Conservation (phyloP, 2,888 invertebrate genomes). For the Mythimna impura region DNA sequence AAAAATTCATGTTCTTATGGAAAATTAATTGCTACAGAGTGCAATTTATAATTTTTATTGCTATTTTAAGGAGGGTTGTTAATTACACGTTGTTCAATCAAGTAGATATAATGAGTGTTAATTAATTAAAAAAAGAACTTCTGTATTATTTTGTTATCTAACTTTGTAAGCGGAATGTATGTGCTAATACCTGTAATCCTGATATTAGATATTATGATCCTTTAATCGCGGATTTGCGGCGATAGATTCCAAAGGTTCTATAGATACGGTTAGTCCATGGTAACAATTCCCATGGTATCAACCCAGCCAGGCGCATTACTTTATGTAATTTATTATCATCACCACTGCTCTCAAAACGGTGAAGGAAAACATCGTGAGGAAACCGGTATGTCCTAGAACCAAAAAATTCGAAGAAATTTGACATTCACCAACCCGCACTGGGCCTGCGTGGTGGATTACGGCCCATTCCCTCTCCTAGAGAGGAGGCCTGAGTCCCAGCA, state of each 20-base stretch:
- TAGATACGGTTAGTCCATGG: not conserved
- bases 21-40: slow-evolving; percentile 1
- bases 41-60: slow-evolving; percentile 12
- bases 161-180: slow-evolving; percentile 9
- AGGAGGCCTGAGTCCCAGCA: too few relatives aligned
- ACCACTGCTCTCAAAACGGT: too few relatives aligned
- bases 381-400: too few relatives aligned
- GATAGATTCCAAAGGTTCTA: slow-evolving; percentile 9
- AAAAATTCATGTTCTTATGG: not conserved
- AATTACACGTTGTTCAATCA: slow-evolving; percentile 19
- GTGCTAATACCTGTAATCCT: slow-evolving; percentile 23
- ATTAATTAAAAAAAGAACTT: not conserved
- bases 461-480: too few relatives aligned
- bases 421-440: too few relatives aligned
- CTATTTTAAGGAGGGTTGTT: not conserved
- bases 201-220: slow-evolving; percentile 22
- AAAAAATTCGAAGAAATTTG: too few relatives aligned
- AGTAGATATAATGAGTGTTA: not conserved
- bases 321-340: too few relatives aligned
- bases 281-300: not conserved
- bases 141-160: slow-evolving; percentile 23
- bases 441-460: too few relatives aligned
- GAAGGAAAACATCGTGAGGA: too few relatives aligned
- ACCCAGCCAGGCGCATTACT: too few relatives aligned
- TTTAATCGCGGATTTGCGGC: slow-evolving; percentile 16